Base-by-base conservation (phyloP, 2,888 invertebrate species). In the Silvanus unidentatus region DNA sequence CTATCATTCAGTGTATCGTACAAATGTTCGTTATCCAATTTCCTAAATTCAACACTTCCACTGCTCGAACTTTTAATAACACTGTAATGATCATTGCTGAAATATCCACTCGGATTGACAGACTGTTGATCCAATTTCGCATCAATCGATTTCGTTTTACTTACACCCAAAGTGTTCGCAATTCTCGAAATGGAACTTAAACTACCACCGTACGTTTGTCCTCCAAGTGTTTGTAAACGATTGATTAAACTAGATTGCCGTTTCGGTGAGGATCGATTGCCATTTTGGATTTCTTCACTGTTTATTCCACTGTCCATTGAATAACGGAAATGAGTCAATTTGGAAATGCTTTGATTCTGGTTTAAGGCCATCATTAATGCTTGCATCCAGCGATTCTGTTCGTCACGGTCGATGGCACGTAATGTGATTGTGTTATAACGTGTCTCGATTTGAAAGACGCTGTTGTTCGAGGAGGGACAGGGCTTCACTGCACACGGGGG, bases 361-460 rank as follows among this genome's bases (percentile, higher is more conserved):
- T 70, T 70, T 47, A 73, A 62, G 1, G 75, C 71, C 28, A 70
- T 66, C 47, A 75, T 65, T 28, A 77, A 65, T 1, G 75, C 73
- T 55, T 74, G 69, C 62, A 77, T 69, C 77, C 77, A 77, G 52
- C 70, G 67, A 47, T 75, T 74, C 52, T 76, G 73, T n/a, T 73
- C 69, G 8, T 64, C 58, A 45, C 70, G 66, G 40, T 69, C 73
- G 54, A 71, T 69, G 1, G 76, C 74, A 54, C 74, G 68, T 62
- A 76, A 54, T 13, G 70, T 70, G 10, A 75, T 64, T 4, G 72
- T 69, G 45, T 68, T 71, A 8, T 71, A 66, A 49, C 75, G 64
- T 8, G 73, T 73, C 49, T 72, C 68, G 13, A 76, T 69, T 54
- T 74, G 73, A 50, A 75, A 72, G 6, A 65, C 62, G 22, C 65